These are phyloP conservation scores for Coryphaenoides rupestris DNA, from an alignment of 2,113 vertebrate genomes.

Conservation along the genomic window DNA sequence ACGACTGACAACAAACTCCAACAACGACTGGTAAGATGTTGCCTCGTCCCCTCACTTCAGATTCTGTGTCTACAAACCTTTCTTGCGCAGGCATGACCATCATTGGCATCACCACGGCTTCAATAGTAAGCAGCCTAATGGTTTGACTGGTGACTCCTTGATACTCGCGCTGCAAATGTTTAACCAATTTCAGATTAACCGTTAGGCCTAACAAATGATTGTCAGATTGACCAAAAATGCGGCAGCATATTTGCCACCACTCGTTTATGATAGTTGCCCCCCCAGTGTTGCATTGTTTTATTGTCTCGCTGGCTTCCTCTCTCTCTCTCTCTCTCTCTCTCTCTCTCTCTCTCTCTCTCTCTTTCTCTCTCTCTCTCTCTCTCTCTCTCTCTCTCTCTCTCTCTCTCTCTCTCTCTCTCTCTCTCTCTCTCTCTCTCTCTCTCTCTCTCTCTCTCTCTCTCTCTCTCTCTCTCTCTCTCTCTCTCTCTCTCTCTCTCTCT, in stretches of 20 bases:
- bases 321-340: no score
- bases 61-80: not conserved
- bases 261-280: slow-evolving; percentile 21
- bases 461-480: no score
- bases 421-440: no score
- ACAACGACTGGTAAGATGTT: slow-evolving; percentile 52
- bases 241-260: slow-evolving; percentile 16
- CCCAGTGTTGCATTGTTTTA: slow-evolving; percentile 3
- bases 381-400: slow-evolving; percentile 5
- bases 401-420: slow-evolving; percentile 11
- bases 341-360: no score
- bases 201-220: slow-evolving; percentile 14
- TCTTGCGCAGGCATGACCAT: not conserved
- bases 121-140: not conserved
- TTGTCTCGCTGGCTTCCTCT: no score
- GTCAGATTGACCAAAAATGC: slow-evolving; percentile 11
- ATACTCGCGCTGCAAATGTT: not conserved
- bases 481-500: not conserved
- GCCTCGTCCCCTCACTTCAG: not conserved
- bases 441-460: no score
- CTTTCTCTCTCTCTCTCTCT: no score
- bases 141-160: slow-evolving; percentile 1
- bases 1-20: slow-evolving; percentile 7
- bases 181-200: not conserved
- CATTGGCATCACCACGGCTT: not conserved